A percentile compares a stretch with the other conserved stretches of the same genome.
Evolutionary conservation across 2,888 invertebrate species (phyloP).

Genomic region (Portevinia maculata): DNA sequence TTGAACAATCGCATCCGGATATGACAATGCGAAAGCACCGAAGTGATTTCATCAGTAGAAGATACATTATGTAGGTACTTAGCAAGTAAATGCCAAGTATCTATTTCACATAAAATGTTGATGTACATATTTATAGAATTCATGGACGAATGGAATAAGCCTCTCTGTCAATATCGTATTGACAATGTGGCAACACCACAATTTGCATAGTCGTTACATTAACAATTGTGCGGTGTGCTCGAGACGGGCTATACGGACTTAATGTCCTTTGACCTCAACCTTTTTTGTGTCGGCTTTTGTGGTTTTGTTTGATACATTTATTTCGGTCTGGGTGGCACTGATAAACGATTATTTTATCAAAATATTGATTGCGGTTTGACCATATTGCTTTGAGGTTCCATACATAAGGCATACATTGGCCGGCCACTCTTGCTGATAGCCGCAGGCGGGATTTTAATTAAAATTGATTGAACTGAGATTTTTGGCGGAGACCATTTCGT

Average conservation of each 20-base stretch:
- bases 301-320: conserved; percentile 52
- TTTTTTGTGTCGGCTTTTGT: conserved; percentile 6
- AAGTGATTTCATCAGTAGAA: conserved; percentile 1
- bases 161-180: not conserved
- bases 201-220: not conserved
- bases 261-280: conserved; percentile 19
- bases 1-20: conserved; percentile 1
- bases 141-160: not conserved
- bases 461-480: conserved; percentile 63
- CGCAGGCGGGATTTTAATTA: conserved; percentile 71
- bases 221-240: not conserved
- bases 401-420: conserved; percentile 9
- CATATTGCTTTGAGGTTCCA: conserved; percentile 54
- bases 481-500: conserved; percentile 32
- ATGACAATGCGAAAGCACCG: not conserved
- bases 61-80: not conserved
- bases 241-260: not conserved
- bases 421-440: conserved; percentile 16
- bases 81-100: not conserved
- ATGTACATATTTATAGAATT: not conserved
- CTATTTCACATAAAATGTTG: not conserved
- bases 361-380: conserved; percentile 60
- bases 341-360: conserved; percentile 64
- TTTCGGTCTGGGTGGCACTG: conserved; percentile 27
- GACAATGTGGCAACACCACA: not conserved